phyloP scores from a whole-genome alignment of 2,797 vertebrate genomes.

The Gymnothorax reevesii region DNA sequence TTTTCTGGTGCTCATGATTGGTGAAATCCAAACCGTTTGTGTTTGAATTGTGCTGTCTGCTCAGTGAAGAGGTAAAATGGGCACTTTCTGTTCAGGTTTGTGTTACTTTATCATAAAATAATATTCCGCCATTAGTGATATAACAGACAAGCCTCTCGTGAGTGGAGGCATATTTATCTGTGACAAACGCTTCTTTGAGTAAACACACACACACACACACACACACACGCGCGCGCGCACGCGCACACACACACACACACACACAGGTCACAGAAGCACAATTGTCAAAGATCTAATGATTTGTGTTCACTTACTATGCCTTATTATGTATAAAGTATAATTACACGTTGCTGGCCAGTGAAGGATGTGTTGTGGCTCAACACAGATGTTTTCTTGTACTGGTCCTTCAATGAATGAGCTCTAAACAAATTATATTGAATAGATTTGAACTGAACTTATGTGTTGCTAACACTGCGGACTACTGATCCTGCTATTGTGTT shows the following conservation, averaged over 20 bases:
- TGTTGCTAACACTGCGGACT: neutral
- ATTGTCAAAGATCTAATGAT: no score
- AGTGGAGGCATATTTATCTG: neutral
- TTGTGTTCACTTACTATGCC: no score
- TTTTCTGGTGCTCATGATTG: neutral
- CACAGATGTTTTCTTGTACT: no score
- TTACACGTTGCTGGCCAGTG: no score
- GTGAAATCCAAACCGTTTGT: neutral
- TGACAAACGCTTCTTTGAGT: neutral
- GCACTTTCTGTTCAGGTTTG: neutral
- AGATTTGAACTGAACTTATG: neutral
- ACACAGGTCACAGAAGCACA: neutral
- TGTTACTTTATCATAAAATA: neutral
- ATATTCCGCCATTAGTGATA: neutral
- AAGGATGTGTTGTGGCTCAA: no score
- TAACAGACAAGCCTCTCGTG: neutral
- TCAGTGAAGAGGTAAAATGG: neutral
- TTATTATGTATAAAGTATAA: no score
- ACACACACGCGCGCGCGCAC: neutral
- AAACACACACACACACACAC: neutral
- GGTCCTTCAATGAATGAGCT: no score
- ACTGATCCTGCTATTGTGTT: neutral
- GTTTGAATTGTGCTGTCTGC: neutral
- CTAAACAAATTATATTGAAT: neutral
- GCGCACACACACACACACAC: neutral